A percentile compares a stretch with the other conserved stretches of the same genome.
phyloP scores from a whole-genome alignment of 2,113 vertebrate species.

The Gymnorhina tibicen region DNA sequence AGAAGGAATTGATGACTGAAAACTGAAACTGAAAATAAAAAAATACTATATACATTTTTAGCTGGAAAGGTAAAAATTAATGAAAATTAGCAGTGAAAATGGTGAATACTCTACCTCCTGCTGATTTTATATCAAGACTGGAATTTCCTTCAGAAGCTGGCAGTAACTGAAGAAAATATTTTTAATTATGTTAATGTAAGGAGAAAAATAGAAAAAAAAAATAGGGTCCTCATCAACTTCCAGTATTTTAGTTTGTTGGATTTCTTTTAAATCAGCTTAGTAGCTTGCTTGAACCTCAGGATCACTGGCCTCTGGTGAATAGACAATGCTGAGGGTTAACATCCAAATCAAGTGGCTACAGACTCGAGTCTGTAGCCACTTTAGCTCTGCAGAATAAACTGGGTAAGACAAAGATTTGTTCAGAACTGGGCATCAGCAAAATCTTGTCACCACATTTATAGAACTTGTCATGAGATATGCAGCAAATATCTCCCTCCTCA shows the following conservation, averaged over 20 bases:
- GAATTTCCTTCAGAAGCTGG: neutral
- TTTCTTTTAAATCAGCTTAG: neutral
- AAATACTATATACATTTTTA: neutral
- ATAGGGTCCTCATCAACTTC: neutral
- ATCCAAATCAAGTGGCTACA: neutral
- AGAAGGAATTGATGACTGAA: neutral
- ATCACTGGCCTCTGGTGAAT: neutral
- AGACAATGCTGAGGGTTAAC: neutral
- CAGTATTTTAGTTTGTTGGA: neutral
- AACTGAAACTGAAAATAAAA: neutral
- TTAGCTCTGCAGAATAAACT: neutral
- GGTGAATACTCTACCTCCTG: neutral
- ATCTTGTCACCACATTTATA: neutral
- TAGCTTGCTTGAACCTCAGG: neutral
- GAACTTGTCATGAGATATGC: neutral
- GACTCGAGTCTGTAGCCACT: too few relatives aligned
- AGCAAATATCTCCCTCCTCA: neutral
- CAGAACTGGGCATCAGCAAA: neutral
- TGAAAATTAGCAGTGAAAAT: neutral
- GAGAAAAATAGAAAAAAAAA: neutral
- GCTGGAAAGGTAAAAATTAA: neutral
- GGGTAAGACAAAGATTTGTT: neutral
- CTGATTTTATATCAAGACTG: neutral
- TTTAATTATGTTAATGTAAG: neutral
- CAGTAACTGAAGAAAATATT: neutral